These are phyloP conservation scores for Malurus leucopterus DNA, from an alignment of 2,797 vertebrate species.

Conservation along the genomic window DNA sequence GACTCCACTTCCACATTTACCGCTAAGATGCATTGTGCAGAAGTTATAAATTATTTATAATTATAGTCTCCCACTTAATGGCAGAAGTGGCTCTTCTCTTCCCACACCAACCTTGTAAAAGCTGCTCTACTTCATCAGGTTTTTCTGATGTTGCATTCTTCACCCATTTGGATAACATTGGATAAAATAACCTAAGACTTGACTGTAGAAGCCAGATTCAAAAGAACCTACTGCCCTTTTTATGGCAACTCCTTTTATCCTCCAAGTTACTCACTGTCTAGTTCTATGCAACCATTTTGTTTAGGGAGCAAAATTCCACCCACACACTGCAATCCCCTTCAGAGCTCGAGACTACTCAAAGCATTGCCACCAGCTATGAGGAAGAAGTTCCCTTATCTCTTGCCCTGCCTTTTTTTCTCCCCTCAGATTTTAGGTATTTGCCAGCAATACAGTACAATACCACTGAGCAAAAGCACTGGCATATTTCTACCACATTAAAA, in stretches of 20 bases:
- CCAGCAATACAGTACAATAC: background rate
- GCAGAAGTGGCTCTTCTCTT: background rate
- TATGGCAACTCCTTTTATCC: background rate
- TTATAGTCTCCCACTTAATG: background rate
- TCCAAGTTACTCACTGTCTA: background rate
- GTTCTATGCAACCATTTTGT: background rate
- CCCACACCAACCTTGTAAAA: background rate
- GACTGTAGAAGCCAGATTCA: background rate
- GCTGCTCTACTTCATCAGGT: background rate
- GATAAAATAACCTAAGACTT: background rate
- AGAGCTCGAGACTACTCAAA: background rate
- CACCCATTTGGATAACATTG: background rate
- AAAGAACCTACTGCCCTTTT: background rate
- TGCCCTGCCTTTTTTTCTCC: fast-evolving
- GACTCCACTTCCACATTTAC: background rate
- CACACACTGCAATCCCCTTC: background rate
- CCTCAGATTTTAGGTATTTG: background rate
- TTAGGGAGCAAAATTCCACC: background rate
- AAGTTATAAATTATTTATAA: background rate
- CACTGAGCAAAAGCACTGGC: background rate
- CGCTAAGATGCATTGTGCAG: background rate
- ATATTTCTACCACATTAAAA: background rate
- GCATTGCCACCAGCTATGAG: background rate
- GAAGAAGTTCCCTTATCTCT: background rate
- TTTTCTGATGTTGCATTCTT: background rate